Base-by-base conservation (phyloP, 2,888 invertebrate genomes). In the Liodrosophila aerea region DNA sequence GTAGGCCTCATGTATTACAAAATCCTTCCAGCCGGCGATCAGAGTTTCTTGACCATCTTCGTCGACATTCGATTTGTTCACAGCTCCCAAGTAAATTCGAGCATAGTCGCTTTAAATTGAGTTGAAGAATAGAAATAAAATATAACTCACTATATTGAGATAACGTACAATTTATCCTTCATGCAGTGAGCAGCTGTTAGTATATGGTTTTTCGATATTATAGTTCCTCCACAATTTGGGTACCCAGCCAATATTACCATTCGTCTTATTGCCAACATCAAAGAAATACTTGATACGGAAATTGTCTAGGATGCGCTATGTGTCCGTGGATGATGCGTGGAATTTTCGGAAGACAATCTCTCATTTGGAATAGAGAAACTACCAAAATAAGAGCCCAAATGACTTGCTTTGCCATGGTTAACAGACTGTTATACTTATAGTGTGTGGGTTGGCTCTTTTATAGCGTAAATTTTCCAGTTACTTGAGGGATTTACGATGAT, bases 251-350 rank as follows among this genome's bases (percentile, higher is more conserved):
- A 8, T 2, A 7, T 9, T 15, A 1, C 16, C 9, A 2, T 9
- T 15, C 13, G 37, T n/a, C 9, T 8, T 16, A 11, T 40, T 30
- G 5, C 9, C 15, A n/a, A n/a, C n/a, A n/a, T n/a, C n/a, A n/a
- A n/a, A n/a, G n/a, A n/a, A 31, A 43, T n/a, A 30, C 5, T 31
- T 43, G 43, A 31, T 31, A 33, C 4, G 45, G 33, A 9, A 45
- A 45, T 13, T 45, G 33, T 4, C 9, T 34, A 4, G 34, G 22
- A 4, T 5, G 9, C 5, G 45, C 45, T 4, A 4, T 0, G n/a
- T n/a, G 9, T 4, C 37, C 37, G n/a, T 34, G 12, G 2, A 34
- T 12, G 7, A 34, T 13, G 4, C 34, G 12, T 11, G 12, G 13
- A 0, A 1, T 1, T 5, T 36, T 12, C 7, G 1, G 15, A 13